phyloP scores from a whole-genome alignment of 2,888 invertebrate species.

The Sinelater perroti region DNA sequence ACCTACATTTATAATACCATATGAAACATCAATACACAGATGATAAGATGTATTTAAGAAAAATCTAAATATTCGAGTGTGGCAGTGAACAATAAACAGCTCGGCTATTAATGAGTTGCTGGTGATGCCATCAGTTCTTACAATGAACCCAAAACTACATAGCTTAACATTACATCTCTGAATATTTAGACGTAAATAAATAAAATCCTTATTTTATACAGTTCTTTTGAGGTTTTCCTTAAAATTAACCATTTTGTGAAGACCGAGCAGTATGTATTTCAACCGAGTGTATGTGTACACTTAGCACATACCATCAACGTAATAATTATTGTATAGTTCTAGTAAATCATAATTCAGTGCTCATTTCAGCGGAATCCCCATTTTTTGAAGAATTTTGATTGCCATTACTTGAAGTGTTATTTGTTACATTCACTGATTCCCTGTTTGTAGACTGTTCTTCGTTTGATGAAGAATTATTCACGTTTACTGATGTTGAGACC shows the following conservation, averaged over 20 bases:
- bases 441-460: slow-evolving; percentile 35
- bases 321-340: neutral
- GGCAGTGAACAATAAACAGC: slow-evolving; percentile 14
- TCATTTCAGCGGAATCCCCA: slow-evolving; percentile 67
- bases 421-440: slow-evolving; percentile 47
- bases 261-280: slow-evolving; percentile 2
- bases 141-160: too few species aligned
- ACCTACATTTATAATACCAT: slow-evolving; percentile 27
- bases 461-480: slow-evolving; percentile 26
- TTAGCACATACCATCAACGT: slow-evolving; percentile 11
- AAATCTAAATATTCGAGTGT: slow-evolving; percentile 13
- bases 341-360: slow-evolving; percentile 69
- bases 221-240: too few species aligned
- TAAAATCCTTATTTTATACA: too few species aligned
- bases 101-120: too few species aligned
- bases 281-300: neutral
- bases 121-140: too few species aligned
- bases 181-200: too few species aligned
- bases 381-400: slow-evolving; percentile 48
- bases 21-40: slow-evolving; percentile 31
- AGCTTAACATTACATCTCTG: too few species aligned
- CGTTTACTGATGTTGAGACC: slow-evolving; percentile 42
- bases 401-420: slow-evolving; percentile 14
- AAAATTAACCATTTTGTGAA: too few species aligned
- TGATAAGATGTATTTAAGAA: slow-evolving; percentile 3